phyloP scores from a whole-genome alignment of 1,140 invertebrate genomes.

The Anastatus disparis region DNA sequence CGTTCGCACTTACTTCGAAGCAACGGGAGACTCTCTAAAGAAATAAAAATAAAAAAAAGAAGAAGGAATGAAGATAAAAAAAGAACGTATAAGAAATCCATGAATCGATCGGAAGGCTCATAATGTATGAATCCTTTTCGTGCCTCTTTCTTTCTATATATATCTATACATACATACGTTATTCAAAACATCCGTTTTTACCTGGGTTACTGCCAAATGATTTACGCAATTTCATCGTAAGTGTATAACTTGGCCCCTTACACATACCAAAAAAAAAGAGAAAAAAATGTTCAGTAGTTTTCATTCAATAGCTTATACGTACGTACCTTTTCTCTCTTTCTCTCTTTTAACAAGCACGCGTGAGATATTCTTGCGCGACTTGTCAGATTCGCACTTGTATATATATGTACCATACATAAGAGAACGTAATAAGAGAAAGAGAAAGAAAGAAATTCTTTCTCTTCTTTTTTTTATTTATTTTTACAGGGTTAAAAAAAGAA shows the following conservation, averaged over 20 bases:
- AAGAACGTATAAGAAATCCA: neutral
- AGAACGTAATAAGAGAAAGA: neutral
- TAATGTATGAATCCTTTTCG: neutral
- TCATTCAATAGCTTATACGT: neutral
- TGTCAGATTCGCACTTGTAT: neutral
- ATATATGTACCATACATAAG: too few species aligned
- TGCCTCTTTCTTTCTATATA: neutral
- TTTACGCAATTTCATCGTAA: conserved; percentile 15
- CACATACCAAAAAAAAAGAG: too few species aligned
- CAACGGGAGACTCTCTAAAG: too few species aligned
- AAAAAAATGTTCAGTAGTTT: too few species aligned
- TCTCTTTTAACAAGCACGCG: neutral
- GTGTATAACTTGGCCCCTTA: too few species aligned
- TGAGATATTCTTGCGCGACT: too few species aligned
- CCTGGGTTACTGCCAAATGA: too few species aligned
- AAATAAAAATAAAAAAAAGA: neutral
- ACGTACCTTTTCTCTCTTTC: too few species aligned
- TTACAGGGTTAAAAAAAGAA: too few species aligned
- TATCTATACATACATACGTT: neutral
- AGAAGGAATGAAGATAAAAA: neutral
- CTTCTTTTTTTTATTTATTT: neutral
- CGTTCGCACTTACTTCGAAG: conserved; percentile 2
- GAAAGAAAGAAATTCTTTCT: neutral
- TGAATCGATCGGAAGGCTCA: conserved; percentile 18
- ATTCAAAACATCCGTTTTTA: too few species aligned